A percentile compares a stretch with the other conserved stretches of the same genome.
These are phyloP conservation scores for Naja naja DNA, from an alignment of 2,113 vertebrate genomes.

Conservation along the genomic window DNA sequence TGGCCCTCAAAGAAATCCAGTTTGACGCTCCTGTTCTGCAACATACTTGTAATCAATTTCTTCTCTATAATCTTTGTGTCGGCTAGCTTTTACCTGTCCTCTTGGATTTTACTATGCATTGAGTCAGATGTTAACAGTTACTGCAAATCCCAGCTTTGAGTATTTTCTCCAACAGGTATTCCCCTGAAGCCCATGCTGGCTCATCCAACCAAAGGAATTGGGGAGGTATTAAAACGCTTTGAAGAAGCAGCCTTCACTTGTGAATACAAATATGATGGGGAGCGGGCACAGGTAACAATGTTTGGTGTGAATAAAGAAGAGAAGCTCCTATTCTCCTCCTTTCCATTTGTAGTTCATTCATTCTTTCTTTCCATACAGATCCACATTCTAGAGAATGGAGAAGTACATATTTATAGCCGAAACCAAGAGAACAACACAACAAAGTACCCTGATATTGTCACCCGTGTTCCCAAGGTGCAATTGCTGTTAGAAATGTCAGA, in stretches of 20 bases:
- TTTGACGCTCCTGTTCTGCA: too few species aligned
- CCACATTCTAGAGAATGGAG: conserved; percentile 81
- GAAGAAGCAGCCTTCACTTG: conserved; percentile 88
- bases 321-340: not conserved
- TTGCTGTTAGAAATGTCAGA: not conserved
- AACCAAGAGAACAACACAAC: conserved; percentile 91
- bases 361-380: conserved; percentile 69
- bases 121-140: not conserved
- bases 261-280: conserved; percentile 92
- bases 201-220: conserved; percentile 86
- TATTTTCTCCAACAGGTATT: conserved; percentile 64
- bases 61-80: not conserved
- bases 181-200: conserved; percentile 90
- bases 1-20: too few species aligned
- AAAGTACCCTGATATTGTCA: conserved; percentile 87
- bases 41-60: not conserved
- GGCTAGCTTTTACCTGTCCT: not conserved
- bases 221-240: conserved; percentile 85
- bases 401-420: conserved; percentile 85
- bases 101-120: not conserved
- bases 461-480: conserved; percentile 80
- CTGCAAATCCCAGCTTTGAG: not conserved
- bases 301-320: not conserved
- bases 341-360: not conserved
- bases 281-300: conserved; percentile 82